Conservation (phyloP, 2,113 vertebrate genomes). For the Chlorodrepanis virens region DNA sequence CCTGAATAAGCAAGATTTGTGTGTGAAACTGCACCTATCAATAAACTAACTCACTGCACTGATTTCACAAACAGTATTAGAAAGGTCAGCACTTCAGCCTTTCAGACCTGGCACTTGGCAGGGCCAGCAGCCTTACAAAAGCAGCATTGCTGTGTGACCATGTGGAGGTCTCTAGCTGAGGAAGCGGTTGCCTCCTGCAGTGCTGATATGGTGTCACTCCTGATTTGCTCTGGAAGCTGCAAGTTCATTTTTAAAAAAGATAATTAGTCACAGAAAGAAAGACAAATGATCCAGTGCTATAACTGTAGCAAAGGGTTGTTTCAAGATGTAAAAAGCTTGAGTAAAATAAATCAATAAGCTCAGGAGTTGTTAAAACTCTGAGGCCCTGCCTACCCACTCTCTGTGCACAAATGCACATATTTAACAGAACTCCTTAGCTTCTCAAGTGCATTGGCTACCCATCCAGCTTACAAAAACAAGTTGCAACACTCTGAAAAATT, state of each 20-base stretch:
- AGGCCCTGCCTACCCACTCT: background rate
- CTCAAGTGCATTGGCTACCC: background rate
- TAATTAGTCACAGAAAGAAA: background rate
- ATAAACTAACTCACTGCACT: background rate
- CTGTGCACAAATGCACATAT: background rate
- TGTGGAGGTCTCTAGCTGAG: fast-evolving
- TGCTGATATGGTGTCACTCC: background rate
- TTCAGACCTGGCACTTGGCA: background rate
- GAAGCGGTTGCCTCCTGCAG: background rate
- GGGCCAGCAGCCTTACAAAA: background rate
- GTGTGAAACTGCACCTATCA: background rate
- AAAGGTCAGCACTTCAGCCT: background rate
- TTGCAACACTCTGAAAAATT: background rate
- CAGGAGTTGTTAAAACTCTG: background rate
- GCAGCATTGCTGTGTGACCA: background rate
- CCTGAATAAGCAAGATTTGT: background rate
- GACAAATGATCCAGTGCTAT: background rate
- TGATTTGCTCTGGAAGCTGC: background rate
- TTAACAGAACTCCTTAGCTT: background rate
- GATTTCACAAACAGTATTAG: background rate
- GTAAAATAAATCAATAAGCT: background rate
- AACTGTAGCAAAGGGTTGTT: background rate
- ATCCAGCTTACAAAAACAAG: background rate
- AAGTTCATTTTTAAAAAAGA: background rate
- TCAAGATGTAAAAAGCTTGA: background rate